phyloP scores from a whole-genome alignment of 2,797 vertebrate genomes.

The Urophycis tenuis region DNA sequence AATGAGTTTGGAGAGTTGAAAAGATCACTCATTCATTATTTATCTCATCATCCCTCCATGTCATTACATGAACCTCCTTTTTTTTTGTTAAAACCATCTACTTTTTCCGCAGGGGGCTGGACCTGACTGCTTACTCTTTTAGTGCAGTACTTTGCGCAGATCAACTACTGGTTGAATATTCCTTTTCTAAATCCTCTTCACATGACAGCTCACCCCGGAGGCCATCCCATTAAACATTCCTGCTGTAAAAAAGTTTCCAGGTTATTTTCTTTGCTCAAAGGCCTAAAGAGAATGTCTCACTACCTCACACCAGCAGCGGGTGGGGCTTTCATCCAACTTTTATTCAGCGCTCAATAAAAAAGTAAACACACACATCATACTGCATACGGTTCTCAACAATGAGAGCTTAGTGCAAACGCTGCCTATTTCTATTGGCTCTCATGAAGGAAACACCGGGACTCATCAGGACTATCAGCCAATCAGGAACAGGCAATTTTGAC shows the following conservation, averaged over 20 bases:
- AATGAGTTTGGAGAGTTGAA: conserved; percentile 36
- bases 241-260: neutral
- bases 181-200: neutral
- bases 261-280: neutral
- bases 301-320: neutral
- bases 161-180: neutral
- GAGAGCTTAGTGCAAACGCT: neutral
- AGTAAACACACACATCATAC: neutral
- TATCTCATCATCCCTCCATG: conserved; percentile 26
- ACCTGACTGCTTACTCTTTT: neutral
- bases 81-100: neutral
- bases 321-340: neutral
- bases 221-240: neutral
- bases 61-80: conserved; percentile 18
- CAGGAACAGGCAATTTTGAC: neutral
- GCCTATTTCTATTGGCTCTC: neutral
- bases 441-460: neutral
- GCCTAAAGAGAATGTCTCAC: neutral
- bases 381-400: neutral
- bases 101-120: neutral
- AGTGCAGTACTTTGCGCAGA: neutral
- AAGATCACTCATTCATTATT: conserved; percentile 27
- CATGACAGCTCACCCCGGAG: neutral
- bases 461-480: neutral
- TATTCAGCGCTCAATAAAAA: neutral